Evolutionary conservation across 2,888 invertebrate genomes (phyloP).

Genomic region (Platypus cylindrus): DNA sequence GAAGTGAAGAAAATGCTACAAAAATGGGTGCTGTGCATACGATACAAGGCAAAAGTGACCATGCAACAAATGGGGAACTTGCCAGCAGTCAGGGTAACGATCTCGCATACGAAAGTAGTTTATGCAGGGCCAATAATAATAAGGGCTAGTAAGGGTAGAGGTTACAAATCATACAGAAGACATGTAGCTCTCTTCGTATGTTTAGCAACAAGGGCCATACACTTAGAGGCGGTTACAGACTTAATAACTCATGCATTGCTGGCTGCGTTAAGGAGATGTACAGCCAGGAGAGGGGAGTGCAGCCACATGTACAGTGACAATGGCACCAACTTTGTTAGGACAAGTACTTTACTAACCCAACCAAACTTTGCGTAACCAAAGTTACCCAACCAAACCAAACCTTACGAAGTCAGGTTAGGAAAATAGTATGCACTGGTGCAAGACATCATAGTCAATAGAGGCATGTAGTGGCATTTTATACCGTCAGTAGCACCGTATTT

Average conservation of each 20-base stretch:
- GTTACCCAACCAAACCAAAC: no score
- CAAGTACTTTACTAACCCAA: no score
- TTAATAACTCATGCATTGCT: constrained; percentile 9
- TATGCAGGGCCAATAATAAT: constrained; percentile 17
- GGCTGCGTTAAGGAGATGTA: constrained; percentile 10
- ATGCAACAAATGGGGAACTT: constrained; percentile 13
- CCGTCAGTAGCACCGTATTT: no score
- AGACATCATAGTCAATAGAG: no score
- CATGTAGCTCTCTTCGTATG: constrained; percentile 14
- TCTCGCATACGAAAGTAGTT: constrained; percentile 16
- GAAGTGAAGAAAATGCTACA: constrained; percentile 6
- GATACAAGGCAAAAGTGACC: constrained; percentile 4
- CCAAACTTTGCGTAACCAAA: no score
- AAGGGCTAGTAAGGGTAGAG: constrained; percentile 10
- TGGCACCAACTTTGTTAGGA: constrained; percentile 14
- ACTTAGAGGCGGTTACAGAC: constrained; percentile 12
- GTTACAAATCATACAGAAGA: constrained; percentile 7
- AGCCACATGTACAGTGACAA: constrained; percentile 12
- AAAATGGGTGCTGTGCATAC: constrained; percentile 13
- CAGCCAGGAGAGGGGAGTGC: constrained; percentile 10
- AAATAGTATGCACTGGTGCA: no score
- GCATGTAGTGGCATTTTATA: no score
- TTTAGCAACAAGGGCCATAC: constrained; percentile 12
- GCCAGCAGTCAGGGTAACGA: constrained; percentile 8
- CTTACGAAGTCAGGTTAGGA: no score